Evolutionary conservation across 1,140 invertebrate species (phyloP), one percentile per base, ranked within the genome.

Genomic region (Macrosteles quadrilineatus): DNA sequence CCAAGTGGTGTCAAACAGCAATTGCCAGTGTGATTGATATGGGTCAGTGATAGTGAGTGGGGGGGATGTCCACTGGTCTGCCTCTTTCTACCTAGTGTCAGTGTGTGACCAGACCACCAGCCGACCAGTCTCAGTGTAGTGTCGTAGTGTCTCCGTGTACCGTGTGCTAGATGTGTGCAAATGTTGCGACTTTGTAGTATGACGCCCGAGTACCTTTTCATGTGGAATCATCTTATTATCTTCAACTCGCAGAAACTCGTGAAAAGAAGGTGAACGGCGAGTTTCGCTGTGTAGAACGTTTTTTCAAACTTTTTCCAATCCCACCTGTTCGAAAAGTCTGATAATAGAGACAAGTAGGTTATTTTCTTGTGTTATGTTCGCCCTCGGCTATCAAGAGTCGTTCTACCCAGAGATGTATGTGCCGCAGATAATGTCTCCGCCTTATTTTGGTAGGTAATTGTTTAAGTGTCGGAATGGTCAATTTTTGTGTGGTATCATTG

Each of bases 201-300:
- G 82, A 85, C 83, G 89, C 91, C 87, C 89, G 87, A 86, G 83
- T 93, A 93, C 86, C 88, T 87, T 79, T 93, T 91, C 86, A 91
- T 90, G 83, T 93, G 91, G 91, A 93, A 91, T 82, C 88, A 89
- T 83, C 91, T 93, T 82, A 93, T 93, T 82, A 90, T 94, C 82
- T 88, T 94, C 83, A 93, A 93, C 82, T 93, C 91, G 79, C 90
- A 94, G 80, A 94, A 94, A 84, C 85, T 94, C 76, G 91, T 94
- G 73, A 94, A 94, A 82, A 91, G 91, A 91, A 91, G 91, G 84
- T 84, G 83, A 85, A 74, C 59, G 21, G 43, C 17, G 3, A 25
- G 55, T 59, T 11, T 30, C 14, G 43, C 23, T 29, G 19, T 70
- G 32, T 40, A 25, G 30, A 59, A 31, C 30, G 29, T 19, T n/a